A percentile compares a stretch with the other conserved stretches of the same genome.
phyloP scores from a whole-genome alignment of 2,888 invertebrate species.

The Trissonchulus sp. region DNA sequence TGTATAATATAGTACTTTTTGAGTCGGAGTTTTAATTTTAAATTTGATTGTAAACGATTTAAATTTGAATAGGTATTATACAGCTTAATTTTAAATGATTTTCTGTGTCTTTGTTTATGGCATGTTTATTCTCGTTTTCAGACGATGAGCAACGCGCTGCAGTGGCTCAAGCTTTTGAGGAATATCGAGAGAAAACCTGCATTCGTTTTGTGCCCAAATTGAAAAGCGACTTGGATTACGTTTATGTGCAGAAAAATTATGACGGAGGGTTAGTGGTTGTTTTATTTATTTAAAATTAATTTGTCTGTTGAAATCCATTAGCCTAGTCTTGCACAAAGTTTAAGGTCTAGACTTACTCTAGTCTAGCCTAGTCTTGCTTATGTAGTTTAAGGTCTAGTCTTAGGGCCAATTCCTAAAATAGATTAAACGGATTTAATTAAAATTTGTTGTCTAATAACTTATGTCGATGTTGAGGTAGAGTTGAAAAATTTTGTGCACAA shows the following conservation, averaged over 20 bases:
- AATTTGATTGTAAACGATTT: slow-evolving; percentile 18
- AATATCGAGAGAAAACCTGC: slow-evolving; percentile 63
- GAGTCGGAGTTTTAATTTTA: slow-evolving; percentile 39
- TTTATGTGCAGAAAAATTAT: slow-evolving; percentile 59
- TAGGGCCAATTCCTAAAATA: too few relatives aligned
- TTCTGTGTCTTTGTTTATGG: slow-evolving; percentile 25
- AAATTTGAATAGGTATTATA: slow-evolving; percentile 14
- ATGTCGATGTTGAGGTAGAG: too few relatives aligned
- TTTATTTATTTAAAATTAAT: too few relatives aligned
- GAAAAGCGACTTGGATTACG: slow-evolving; percentile 59
- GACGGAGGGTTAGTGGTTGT: slow-evolving; percentile 49
- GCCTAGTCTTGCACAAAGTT: too few relatives aligned
- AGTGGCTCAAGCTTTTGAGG: slow-evolving; percentile 61
- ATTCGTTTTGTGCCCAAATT: slow-evolving; percentile 62
- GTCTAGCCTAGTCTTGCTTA: too few relatives aligned
- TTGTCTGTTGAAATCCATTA: too few relatives aligned
- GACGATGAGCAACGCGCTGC: slow-evolving; percentile 49
- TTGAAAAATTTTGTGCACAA: too few relatives aligned
- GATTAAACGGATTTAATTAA: too few relatives aligned
- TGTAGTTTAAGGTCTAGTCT: too few relatives aligned
- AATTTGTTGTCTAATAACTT: too few relatives aligned
- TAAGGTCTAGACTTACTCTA: too few relatives aligned
- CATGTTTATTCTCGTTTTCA: slow-evolving; percentile 27
- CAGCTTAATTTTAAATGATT: not conserved
- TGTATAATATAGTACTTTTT: not conserved